Percentiles rank a stretch among this genome's conserved stretches.
Evolutionary conservation across 2,888 invertebrate species (phyloP).

Genomic region (Drosophila antonietae): DNA sequence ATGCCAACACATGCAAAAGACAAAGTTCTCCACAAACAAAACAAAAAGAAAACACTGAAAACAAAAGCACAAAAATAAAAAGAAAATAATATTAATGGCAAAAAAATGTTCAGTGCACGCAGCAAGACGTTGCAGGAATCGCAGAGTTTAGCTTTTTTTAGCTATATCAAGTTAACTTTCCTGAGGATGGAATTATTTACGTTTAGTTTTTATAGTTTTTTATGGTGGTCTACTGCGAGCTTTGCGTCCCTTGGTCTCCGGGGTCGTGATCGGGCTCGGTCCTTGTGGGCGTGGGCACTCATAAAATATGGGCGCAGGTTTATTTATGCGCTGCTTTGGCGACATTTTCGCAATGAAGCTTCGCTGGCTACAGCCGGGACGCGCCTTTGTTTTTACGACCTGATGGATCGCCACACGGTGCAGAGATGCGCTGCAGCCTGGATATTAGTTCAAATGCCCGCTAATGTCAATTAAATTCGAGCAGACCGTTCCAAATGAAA

Average conservation of each 20-base stretch:
- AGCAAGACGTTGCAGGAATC: conserved; percentile 18
- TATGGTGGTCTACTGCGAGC: too few relatives aligned
- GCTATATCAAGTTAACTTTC: conserved; percentile 56
- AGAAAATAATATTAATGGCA: conserved; percentile 70
- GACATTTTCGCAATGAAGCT: conserved; percentile 62
- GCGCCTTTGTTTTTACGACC: conserved; percentile 72
- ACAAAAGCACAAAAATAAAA: conserved; percentile 41
- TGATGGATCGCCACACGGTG: conserved; percentile 67
- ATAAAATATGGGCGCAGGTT: conserved; percentile 80
- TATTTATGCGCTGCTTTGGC: conserved; percentile 73
- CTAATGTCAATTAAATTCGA: conserved; percentile 78
- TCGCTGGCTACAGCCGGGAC: neutral
- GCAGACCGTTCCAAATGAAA: conserved; percentile 66
- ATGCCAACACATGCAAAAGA: conserved; percentile 81
- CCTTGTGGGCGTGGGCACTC: conserved; percentile 58
- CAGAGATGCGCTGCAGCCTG: conserved; percentile 21
- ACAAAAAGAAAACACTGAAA: conserved; percentile 25
- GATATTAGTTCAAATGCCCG: conserved; percentile 67
- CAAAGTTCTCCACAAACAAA: conserved; percentile 63
- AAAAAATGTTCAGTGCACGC: conserved; percentile 56
- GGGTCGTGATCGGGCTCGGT: neutral
- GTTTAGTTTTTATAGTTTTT: conserved; percentile 83
- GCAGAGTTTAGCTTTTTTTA: neutral
- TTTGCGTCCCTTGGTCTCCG: conserved; percentile 2
- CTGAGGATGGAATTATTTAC: conserved; percentile 79